Conservation (phyloP, 1,140 invertebrate genomes). For the Paracyclopina nana region DNA sequence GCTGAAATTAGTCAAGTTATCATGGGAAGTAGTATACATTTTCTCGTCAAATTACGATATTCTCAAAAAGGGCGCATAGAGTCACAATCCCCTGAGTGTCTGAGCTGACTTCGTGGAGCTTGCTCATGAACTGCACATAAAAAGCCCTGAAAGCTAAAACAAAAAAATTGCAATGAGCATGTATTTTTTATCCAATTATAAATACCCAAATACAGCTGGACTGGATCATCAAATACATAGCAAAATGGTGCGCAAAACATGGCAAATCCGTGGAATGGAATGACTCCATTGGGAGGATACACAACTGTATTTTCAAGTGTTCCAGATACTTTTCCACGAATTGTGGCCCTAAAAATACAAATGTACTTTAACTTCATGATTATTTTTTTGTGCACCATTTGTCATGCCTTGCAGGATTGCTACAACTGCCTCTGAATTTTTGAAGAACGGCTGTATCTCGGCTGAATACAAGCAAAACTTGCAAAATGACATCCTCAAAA, state of each 20-base stretch:
- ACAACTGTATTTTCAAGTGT: constrained; percentile 31
- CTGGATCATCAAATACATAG: constrained; percentile 71
- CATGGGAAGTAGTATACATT: too few species aligned
- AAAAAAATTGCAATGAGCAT: too few species aligned
- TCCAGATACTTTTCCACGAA: constrained; percentile 29
- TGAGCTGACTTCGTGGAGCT: constrained; percentile 12
- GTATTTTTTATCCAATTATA: too few species aligned
- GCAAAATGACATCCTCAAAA: constrained; percentile 85
- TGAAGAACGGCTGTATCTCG: constrained; percentile 57
- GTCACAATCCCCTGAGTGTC: constrained; percentile 1
- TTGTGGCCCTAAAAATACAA: constrained; percentile 34
- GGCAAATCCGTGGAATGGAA: constrained; percentile 88
- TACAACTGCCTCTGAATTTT: constrained; percentile 34
- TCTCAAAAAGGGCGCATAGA: constrained; percentile 4
- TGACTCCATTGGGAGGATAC: constrained; percentile 79
- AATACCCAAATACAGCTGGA: constrained; percentile 64
- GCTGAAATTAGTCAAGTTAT: constrained; percentile 3
- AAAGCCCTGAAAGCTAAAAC: constrained; percentile 77
- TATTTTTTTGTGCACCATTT: too few species aligned
- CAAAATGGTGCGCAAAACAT: constrained; percentile 95
- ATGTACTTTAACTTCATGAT: too few species aligned
- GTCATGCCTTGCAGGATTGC: constrained; percentile 38
- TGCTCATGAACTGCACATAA: constrained; percentile 33
- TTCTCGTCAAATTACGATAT: not conserved
- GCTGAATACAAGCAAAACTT: constrained; percentile 85